These are phyloP conservation scores for Drosophila koepferae DNA, from an alignment of 2,888 invertebrate species.

Conservation along the genomic window DNA sequence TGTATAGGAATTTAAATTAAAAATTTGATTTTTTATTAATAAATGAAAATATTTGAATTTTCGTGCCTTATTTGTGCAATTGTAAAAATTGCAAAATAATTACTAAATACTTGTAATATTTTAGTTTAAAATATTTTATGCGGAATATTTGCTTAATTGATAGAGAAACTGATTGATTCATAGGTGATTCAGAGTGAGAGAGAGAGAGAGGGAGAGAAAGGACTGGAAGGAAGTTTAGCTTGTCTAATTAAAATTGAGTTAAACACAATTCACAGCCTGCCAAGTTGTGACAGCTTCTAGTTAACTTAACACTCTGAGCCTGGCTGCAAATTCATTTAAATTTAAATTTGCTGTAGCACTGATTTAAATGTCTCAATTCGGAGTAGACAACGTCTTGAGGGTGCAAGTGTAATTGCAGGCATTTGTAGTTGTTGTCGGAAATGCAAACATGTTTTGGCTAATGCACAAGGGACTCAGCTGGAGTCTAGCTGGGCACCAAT, in stretches of 20 bases:
- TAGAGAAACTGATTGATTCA: not conserved
- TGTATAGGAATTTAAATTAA: not conserved
- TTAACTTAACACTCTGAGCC: not conserved
- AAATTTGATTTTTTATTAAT: not conserved
- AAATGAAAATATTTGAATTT: not conserved
- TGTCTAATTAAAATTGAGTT: not conserved
- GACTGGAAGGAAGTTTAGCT: not conserved
- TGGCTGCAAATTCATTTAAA: not conserved
- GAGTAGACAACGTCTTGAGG: constrained; percentile 1
- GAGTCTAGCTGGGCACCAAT: constrained; percentile 24
- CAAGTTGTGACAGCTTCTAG: not conserved
- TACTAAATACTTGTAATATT: not conserved
- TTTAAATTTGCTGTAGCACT: not conserved
- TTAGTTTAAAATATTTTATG: not conserved
- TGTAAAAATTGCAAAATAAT: not conserved
- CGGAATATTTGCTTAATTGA: not conserved
- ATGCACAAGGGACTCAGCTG: constrained; percentile 17
- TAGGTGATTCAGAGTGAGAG: not conserved
- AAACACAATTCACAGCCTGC: not conserved
- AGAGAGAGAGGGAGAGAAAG: too few relatives aligned
- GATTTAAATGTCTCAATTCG: not conserved
- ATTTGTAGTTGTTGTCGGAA: constrained; percentile 34
- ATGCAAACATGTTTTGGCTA: constrained; percentile 48
- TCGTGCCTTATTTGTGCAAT: not conserved
- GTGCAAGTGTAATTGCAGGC: constrained; percentile 5